Evolutionary conservation across 2,888 invertebrate genomes (phyloP).

Genomic region (Melinaea marsaeus): DNA sequence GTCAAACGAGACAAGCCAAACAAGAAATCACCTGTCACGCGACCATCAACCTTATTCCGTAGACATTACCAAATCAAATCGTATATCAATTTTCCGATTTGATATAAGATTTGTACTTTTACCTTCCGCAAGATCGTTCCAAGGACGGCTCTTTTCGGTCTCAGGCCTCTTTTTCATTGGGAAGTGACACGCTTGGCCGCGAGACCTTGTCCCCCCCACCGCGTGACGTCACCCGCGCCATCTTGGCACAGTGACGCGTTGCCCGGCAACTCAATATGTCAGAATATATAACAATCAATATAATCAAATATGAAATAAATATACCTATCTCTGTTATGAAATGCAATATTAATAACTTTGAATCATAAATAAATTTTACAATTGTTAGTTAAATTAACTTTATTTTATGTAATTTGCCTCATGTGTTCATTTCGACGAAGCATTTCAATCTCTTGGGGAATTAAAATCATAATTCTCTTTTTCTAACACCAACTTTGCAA

Average conservation of each 20-base stretch:
- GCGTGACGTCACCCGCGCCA: conserved; percentile 74
- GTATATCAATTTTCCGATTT: conserved; percentile 31
- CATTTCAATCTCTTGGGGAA: not conserved
- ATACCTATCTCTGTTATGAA: not conserved
- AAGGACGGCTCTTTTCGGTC: conserved; percentile 63
- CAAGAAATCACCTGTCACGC: conserved; percentile 41
- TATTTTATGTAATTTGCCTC: no score
- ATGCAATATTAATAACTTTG: not conserved
- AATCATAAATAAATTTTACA: not conserved
- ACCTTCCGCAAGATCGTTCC: conserved; percentile 53
- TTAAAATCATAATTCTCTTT: not conserved
- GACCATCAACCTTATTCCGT: conserved; percentile 39
- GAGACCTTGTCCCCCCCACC: conserved; percentile 61
- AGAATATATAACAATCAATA: conserved; percentile 27
- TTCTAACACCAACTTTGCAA: not conserved
- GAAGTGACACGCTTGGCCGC: conserved; percentile 68
- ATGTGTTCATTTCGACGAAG: no score
- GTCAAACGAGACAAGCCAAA: conserved; percentile 43
- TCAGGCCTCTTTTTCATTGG: conserved; percentile 68
- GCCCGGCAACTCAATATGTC: conserved; percentile 66
- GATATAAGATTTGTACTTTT: conserved; percentile 38
- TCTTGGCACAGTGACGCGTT: conserved; percentile 71
- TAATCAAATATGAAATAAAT: conserved; percentile 8
- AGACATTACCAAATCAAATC: conserved; percentile 12
- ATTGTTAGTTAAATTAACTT: no score